Percentiles rank a stretch among this genome's conserved stretches.
phyloP scores from a whole-genome alignment of 2,888 invertebrate species.

The Glyphotaelius pellucidus region DNA sequence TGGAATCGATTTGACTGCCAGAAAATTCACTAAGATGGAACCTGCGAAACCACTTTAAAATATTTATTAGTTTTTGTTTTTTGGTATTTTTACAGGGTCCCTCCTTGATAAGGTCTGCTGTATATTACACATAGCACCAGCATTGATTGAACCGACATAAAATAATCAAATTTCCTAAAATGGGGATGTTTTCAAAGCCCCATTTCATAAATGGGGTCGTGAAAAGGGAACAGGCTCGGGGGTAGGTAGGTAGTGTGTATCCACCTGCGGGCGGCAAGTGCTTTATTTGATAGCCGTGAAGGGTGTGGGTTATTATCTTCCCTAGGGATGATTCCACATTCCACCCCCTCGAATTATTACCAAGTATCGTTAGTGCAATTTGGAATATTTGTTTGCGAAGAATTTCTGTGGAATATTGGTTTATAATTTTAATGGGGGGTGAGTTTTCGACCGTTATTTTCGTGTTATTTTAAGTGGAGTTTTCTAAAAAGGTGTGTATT shows the following conservation, averaged over 20 bases:
- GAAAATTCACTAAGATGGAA: background rate
- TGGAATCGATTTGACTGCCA: background rate
- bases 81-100: background rate
- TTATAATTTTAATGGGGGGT: constrained; percentile 8
- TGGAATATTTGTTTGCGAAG: background rate
- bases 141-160: constrained; percentile 40
- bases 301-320: constrained; percentile 38
- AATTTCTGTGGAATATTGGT: constrained; percentile 12
- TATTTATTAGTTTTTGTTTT: background rate
- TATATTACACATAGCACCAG: background rate
- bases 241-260: background rate
- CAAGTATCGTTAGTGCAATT: constrained; percentile 17
- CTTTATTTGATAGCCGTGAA: constrained; percentile 52
- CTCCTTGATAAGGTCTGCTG: background rate
- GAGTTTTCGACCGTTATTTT: background rate
- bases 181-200: constrained; percentile 41
- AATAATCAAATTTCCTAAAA: constrained; percentile 45
- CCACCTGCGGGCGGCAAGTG: constrained; percentile 58
- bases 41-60: background rate
- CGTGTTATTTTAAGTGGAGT: background rate
- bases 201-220: constrained; percentile 24
- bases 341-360: constrained; percentile 17
- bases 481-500: background rate
- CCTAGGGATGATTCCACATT: constrained; percentile 6
- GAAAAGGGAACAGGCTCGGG: constrained; percentile 30